Conservation (phyloP, 2,797 vertebrate genomes). For the Knipowitschia caucasica region DNA sequence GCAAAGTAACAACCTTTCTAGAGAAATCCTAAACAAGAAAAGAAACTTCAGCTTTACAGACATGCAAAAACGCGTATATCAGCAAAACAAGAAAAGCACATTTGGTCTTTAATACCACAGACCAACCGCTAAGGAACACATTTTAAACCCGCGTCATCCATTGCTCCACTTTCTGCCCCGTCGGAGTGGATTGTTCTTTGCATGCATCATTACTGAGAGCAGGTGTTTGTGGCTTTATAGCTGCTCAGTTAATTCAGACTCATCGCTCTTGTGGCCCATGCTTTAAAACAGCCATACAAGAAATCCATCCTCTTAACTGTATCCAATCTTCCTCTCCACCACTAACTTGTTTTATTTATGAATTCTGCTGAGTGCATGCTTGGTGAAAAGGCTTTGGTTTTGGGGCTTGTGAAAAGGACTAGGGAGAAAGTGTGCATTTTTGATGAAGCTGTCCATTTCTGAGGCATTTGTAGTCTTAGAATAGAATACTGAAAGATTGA, state of each 20-base stretch:
- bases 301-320: slow-evolving; percentile 22
- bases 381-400: slow-evolving; percentile 29
- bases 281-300: slow-evolving; percentile 7
- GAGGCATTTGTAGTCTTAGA: slow-evolving; percentile 16
- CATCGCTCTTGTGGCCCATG: slow-evolving; percentile 26
- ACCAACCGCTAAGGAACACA: not conserved
- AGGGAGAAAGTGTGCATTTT: slow-evolving; percentile 39
- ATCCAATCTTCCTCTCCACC: slow-evolving; percentile 15
- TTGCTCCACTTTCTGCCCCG: slow-evolving; percentile 22
- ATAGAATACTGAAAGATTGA: slow-evolving; percentile 14
- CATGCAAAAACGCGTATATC: not conserved
- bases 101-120: not conserved
- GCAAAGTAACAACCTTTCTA: no score
- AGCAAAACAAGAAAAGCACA: not conserved
- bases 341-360: slow-evolving; percentile 38
- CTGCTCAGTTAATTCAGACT: slow-evolving; percentile 48
- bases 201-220: slow-evolving; percentile 49
- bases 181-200: slow-evolving; percentile 29
- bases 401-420: slow-evolving; percentile 28
- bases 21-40: no score
- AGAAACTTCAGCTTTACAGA: not conserved
- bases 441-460: slow-evolving; percentile 30
- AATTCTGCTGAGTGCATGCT: slow-evolving; percentile 25
- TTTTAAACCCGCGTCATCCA: not conserved
- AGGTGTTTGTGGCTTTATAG: slow-evolving; percentile 56